Evolutionary conservation across 2,113 vertebrate genomes (phyloP), one percentile per base, ranked within the genome.

Genomic region (Bubo blakistoni): DNA sequence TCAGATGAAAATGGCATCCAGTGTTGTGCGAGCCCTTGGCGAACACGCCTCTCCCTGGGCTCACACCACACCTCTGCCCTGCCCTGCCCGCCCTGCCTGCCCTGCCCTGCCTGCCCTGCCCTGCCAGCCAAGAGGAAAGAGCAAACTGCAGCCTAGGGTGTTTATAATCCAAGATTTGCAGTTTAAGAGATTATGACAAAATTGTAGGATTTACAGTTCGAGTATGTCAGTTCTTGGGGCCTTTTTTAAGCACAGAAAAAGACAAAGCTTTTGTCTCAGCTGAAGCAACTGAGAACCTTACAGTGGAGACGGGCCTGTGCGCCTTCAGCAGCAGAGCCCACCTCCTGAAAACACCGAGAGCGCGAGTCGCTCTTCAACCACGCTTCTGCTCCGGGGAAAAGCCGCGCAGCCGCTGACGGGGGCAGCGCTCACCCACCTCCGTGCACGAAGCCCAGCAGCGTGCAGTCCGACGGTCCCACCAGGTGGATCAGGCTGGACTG

Each of bases 401-500:
- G 22, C 2, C 44, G 52, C 5, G 11, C 59, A 8, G 54, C 19
- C 1, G 2, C 6, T 14, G 34, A 1, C 0, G 4, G 2, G 13
- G 44, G 65, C 78, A 47, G 73, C 2, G 1, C 46, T 38, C 32
- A 27, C 98, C 98, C 96, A 99, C 99, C 99, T 97, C 99, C 99
- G 0, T 99, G 98, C 63, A 99, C 99, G 4, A 99, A 99, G 91
- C 98, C 98, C 11, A 98, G 98, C 54, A 99, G 97, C 0, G 99
- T 99, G 97, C 99, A 99, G 97, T 99, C 99, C 0, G 99, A 99
- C 0, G 99, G 99, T 12, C 99, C 99, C 97, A 99, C 98, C 96
- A 99, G 96, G 92, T 99, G 99, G 96, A 99, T 99, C 98, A 99
- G 96, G 97, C 98, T 99, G 88, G 99, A 99, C 97, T 99, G 99